Evolutionary conservation across 2,797 vertebrate species (phyloP), one percentile per base, ranked within the genome.

Genomic region (Botia almorhae): DNA sequence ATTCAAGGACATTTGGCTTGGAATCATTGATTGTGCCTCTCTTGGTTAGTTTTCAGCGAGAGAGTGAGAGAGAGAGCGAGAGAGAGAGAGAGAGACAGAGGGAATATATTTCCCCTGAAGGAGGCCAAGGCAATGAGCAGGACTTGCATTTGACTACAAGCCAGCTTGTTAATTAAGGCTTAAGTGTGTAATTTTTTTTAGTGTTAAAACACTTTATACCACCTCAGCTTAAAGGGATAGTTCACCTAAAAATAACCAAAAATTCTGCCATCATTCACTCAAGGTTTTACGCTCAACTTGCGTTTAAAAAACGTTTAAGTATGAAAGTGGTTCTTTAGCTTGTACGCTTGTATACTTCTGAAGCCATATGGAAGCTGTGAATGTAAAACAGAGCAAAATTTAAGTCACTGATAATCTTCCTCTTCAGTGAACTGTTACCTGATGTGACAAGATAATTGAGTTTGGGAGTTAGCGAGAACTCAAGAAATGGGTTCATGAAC

Each of bases 101-200:
- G 17, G 56, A 23, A 76, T 84, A 61, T 76, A 77, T 81, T 74
- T 80, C 13, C 74, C 68, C 78, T 43, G 16, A 61, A 68, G 36
- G 72, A 84, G 76, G 65, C 81, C 87, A 88, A 87, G 89, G 87
- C 84, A 85, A 87, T 86, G 83, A 84, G 81, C 74, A 78, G 68
- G 78, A 88, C 89, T 85, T 87, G 63, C 69, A 77, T 80, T 91
- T 90, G 92, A 93, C 91, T 89, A 91, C 89, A 84, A 85, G 78
- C 78, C 85, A 84, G 86, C 80, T 87, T 84, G 87, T 88, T 93
- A 93, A 93, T 93, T 92, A 93, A 88, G 43, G 61, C 61, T 81
- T 68, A 84, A 67, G 33, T 65, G 56, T 80, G n/a, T 79, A 19
- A 63, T 14, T 71, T 71, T 39, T 39, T 69, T 29, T 2, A 14